Percentiles rank a stretch among this genome's conserved stretches.
Conservation (phyloP, 2,113 vertebrate genomes). For the Athene cunicularia region DNA sequence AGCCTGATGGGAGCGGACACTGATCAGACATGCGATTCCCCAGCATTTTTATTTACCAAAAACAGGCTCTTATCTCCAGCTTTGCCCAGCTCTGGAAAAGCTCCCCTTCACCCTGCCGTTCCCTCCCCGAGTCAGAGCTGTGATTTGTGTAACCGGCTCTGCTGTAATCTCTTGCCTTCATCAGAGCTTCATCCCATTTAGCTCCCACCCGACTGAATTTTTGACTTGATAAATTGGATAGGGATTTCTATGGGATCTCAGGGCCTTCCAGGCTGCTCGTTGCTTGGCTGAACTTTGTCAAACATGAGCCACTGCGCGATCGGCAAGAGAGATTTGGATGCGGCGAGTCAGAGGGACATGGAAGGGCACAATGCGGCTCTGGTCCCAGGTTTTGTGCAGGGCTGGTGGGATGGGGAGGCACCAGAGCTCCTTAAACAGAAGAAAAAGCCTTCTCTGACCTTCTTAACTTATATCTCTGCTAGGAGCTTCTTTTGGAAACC, state of each 20-base stretch:
- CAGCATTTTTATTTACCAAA: conserved; percentile 21
- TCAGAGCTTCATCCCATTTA: conserved; percentile 19
- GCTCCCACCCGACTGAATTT: conserved; percentile 33
- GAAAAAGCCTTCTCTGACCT: not conserved
- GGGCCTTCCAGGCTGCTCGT: not conserved
- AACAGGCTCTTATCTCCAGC: not conserved
- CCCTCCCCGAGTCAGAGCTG: not conserved
- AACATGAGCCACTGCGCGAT: accelerated
- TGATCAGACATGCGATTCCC: not conserved
- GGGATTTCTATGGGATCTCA: not conserved
- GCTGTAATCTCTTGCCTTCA: conserved; percentile 22
- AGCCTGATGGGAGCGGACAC: conserved; percentile 30
- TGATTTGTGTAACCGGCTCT: not conserved
- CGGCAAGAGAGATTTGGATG: not conserved
- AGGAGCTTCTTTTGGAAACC: not conserved
- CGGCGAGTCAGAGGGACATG: not conserved
- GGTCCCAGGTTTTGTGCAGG: not conserved
- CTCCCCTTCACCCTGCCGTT: not conserved
- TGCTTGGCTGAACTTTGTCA: conserved; percentile 41
- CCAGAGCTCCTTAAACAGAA: not conserved
- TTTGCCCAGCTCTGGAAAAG: conserved; percentile 6
- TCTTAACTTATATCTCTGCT: not conserved
- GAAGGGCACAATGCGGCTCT: accelerated
- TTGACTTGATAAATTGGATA: conserved; percentile 49
- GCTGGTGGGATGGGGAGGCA: not conserved